Percentiles rank a stretch among this genome's conserved stretches.
Evolutionary conservation across 2,113 vertebrate species (phyloP).

Genomic region (Neodontobutis hainanensis): DNA sequence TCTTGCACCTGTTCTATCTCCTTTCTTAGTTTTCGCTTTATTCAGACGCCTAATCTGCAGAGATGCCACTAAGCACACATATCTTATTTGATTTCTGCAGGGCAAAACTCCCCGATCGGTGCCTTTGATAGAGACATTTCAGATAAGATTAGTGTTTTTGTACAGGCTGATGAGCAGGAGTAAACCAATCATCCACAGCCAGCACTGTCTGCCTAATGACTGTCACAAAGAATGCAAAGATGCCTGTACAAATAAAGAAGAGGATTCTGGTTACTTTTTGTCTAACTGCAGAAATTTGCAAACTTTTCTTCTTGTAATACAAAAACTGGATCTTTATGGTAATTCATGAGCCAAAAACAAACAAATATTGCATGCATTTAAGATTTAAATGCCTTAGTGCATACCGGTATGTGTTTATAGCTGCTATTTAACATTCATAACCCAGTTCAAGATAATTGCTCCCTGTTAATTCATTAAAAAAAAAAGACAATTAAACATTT

Average conservation of each 20-base stretch:
- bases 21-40: conserved; percentile 54
- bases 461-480: conserved; percentile 8
- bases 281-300: not conserved
- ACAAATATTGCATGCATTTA: no score
- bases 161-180: conserved; percentile 35
- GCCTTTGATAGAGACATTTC: conserved; percentile 65
- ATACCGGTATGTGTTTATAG: conserved; percentile 7
- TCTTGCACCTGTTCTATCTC: conserved; percentile 60
- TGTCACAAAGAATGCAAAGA: conserved; percentile 12
- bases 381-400: conserved; percentile 15
- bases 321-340: no score
- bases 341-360: no score
- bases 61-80: conserved; percentile 61
- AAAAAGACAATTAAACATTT: conserved; percentile 33
- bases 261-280: conserved; percentile 3
- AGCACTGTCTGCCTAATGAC: conserved; percentile 32
- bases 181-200: conserved; percentile 36
- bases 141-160: conserved; percentile 57
- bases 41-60: conserved; percentile 65
- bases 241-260: conserved; percentile 10
- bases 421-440: conserved; percentile 14
- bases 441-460: conserved; percentile 13
- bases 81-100: conserved; percentile 71
- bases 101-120: conserved; percentile 53
- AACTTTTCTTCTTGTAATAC: not conserved